phyloP scores from a whole-genome alignment of 2,113 vertebrate species.

The Ctenomys sociabilis region DNA sequence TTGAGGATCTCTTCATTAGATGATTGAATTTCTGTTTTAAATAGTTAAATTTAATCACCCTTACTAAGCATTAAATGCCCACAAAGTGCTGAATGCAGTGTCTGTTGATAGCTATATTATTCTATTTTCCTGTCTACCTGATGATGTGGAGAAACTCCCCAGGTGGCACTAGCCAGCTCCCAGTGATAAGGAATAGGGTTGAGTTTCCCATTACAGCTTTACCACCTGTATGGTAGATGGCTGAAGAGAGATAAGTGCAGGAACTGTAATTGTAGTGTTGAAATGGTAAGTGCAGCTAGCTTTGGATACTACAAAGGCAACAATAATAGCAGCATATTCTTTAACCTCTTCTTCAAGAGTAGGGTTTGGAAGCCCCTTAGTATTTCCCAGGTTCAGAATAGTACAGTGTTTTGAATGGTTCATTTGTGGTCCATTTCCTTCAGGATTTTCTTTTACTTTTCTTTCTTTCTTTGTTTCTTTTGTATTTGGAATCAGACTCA shows the following conservation, averaged over 20 bases:
- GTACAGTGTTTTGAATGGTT: neutral
- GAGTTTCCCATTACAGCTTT: slow-evolving; percentile 65
- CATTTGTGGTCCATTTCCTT: neutral
- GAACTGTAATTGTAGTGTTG: neutral
- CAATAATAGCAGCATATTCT: neutral
- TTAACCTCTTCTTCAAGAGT: neutral
- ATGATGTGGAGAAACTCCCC: neutral
- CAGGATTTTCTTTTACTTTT: neutral
- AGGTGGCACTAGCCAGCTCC: neutral
- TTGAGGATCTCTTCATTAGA: neutral
- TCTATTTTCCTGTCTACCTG: neutral
- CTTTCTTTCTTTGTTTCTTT: too few relatives aligned
- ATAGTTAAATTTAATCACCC: neutral
- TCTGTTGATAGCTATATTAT: neutral
- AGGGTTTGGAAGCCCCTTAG: neutral
- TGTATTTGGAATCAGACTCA: too few relatives aligned
- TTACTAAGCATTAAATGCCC: neutral
- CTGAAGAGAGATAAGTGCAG: slow-evolving; percentile 32
- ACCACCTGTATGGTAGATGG: slow-evolving; percentile 57
- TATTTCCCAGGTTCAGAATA: neutral
- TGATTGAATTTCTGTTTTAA: slow-evolving; percentile 1
- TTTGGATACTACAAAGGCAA: neutral
- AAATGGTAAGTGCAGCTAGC: neutral
- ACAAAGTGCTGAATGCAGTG: neutral
- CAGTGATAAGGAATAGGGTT: slow-evolving; percentile 30